These are phyloP conservation scores for Anniella stebbinsi DNA, from an alignment of 2,797 vertebrate species.

Conservation along the genomic window DNA sequence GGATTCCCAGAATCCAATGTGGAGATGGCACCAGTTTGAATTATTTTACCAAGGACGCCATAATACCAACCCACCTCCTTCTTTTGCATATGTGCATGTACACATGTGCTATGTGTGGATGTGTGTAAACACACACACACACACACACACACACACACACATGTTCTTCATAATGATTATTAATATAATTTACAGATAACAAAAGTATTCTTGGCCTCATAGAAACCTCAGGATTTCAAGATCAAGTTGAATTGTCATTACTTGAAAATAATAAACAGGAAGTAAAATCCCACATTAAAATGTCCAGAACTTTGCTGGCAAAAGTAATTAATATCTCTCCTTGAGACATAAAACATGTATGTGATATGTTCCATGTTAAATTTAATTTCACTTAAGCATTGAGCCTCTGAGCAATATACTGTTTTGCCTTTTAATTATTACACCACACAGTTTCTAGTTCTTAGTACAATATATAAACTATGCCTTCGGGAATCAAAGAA, in stretches of 20 bases:
- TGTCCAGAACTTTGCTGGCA: constrained; percentile 2
- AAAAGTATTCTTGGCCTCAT: neutral
- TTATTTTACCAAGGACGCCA: neutral
- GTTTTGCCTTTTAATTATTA: constrained; percentile 68
- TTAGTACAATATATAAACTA: constrained; percentile 60
- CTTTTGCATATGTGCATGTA: too few species aligned
- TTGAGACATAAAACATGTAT: constrained; percentile 33
- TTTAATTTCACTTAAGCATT: constrained; percentile 63
- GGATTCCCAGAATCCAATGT: neutral
- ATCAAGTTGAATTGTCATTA: neutral
- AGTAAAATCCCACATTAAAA: neutral
- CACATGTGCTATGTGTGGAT: too few species aligned
- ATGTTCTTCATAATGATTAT: neutral
- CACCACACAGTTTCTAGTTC: constrained; percentile 56
- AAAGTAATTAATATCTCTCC: neutral
- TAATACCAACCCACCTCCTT: neutral
- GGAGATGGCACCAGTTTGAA: neutral
- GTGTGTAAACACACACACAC: too few species aligned
- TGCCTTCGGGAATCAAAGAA: constrained; percentile 65
- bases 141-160: neutral
- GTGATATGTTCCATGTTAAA: constrained; percentile 42
- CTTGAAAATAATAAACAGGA: neutral
- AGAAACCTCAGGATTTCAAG: neutral
- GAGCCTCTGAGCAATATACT: constrained; percentile 57
- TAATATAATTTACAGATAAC: neutral